phyloP scores from a whole-genome alignment of 2,888 invertebrate species.

The Parochlus steinenii region DNA sequence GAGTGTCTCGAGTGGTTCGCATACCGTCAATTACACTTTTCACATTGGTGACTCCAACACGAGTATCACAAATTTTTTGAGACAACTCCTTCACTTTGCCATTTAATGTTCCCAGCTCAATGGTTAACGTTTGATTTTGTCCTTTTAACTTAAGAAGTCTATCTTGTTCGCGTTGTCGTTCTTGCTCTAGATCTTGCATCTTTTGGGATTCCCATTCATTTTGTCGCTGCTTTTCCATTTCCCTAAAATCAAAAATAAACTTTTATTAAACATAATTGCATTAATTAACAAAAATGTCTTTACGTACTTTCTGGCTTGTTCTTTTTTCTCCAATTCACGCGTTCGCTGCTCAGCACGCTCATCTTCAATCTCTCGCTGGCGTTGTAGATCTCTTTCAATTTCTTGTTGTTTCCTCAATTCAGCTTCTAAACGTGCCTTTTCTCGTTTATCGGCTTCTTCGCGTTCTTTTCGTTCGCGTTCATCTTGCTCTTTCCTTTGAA shows the following conservation, averaged over 20 bases:
- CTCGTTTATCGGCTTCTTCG: constrained; percentile 74
- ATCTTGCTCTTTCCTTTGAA: constrained; percentile 78
- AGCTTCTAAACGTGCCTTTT: constrained; percentile 57
- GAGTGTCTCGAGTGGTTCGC: constrained; percentile 79
- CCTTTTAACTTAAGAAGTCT: constrained; percentile 73
- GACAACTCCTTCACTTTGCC: constrained; percentile 58
- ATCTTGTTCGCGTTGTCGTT: constrained; percentile 72
- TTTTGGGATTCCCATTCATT: constrained; percentile 91
- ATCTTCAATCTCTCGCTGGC: constrained; percentile 59
- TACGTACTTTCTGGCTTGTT: constrained; percentile 47
- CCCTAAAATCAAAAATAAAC: constrained; percentile 39
- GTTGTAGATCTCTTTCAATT: constrained; percentile 60
- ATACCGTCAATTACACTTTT: constrained; percentile 95
- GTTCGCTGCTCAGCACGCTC: constrained; percentile 62
- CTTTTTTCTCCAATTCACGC: constrained; percentile 60
- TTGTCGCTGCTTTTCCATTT: constrained; percentile 88
- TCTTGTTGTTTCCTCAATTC: constrained; percentile 76
- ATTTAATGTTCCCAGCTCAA: constrained; percentile 49
- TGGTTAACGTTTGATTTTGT: constrained; percentile 64
- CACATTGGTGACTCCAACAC: constrained; percentile 74
- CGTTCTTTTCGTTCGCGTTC: constrained; percentile 86
- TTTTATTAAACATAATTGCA: constrained; percentile 1
- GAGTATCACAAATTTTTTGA: constrained; percentile 64
- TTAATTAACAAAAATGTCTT: background rate
- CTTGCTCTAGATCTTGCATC: constrained; percentile 68